Evolutionary conservation across 2,888 invertebrate species (phyloP).

Genomic region (Xanthorhoe spadicearia): DNA sequence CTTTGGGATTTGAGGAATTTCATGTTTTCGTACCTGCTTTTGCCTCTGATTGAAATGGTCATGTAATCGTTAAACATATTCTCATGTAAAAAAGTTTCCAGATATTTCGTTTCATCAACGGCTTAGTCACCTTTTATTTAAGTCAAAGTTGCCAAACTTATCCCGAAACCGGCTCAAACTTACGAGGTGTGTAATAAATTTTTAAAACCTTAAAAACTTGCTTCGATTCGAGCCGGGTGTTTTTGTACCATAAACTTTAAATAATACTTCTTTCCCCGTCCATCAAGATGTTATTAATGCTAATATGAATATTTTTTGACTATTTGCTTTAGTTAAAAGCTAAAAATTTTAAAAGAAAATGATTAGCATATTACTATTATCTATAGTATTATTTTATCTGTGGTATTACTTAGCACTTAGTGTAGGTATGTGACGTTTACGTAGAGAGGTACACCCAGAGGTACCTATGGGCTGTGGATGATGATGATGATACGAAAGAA

Average conservation of each 20-base stretch:
- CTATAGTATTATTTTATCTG: too few species aligned
- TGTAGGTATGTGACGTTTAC: too few species aligned
- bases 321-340: background rate
- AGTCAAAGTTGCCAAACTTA: constrained; percentile 6
- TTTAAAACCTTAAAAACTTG: background rate
- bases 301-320: background rate
- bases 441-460: too few species aligned
- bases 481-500: too few species aligned
- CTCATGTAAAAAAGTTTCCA: background rate
- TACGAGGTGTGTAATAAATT: background rate
- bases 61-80: background rate
- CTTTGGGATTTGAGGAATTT: background rate
- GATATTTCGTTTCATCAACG: background rate
- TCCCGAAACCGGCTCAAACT: constrained; percentile 19
- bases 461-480: too few species aligned
- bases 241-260: background rate
- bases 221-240: background rate
- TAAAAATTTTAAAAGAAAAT: too few species aligned
- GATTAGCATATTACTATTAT: too few species aligned
- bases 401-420: too few species aligned
- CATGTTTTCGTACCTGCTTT: constrained; percentile 11
- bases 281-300: background rate
- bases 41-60: background rate
- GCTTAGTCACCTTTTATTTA: background rate
- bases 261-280: background rate